Evolutionary conservation across 2,797 vertebrate species (phyloP).

Genomic region (Falco novaeseelandiae): DNA sequence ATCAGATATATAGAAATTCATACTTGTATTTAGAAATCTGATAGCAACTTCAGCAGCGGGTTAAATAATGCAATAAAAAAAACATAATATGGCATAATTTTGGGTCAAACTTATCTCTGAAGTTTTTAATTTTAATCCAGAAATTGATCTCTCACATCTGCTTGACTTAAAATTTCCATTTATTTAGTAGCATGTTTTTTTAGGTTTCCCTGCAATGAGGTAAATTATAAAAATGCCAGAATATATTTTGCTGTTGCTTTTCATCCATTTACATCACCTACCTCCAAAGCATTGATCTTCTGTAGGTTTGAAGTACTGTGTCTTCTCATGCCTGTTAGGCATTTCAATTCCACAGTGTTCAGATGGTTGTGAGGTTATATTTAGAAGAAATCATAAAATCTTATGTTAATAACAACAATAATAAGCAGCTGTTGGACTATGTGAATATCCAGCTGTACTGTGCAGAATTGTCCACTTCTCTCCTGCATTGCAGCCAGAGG

Average conservation of each 20-base stretch:
- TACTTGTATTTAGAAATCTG: neutral
- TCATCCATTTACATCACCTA: neutral
- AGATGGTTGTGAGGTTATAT: neutral
- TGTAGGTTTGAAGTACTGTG: neutral
- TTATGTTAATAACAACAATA: neutral
- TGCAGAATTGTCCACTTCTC: neutral
- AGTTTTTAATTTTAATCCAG: neutral
- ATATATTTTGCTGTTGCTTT: neutral
- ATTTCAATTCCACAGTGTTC: neutral
- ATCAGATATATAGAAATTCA: neutral
- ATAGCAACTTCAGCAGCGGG: neutral
- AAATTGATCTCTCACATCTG: neutral
- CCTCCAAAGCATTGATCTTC: neutral
- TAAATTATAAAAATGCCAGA: neutral
- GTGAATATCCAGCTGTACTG: neutral
- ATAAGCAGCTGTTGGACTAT: neutral
- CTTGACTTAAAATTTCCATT: fast-evolving
- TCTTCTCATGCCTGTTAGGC: neutral
- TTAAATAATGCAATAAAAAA: neutral
- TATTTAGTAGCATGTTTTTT: neutral
- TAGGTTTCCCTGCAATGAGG: neutral
- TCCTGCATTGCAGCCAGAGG: neutral
- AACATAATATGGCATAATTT: neutral
- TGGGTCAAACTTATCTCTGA: neutral
- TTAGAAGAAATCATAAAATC: neutral